A percentile compares a stretch with the other conserved stretches of the same genome.
Evolutionary conservation across 2,113 vertebrate species (phyloP).

Genomic region (Onychostruthus taczanowskii): DNA sequence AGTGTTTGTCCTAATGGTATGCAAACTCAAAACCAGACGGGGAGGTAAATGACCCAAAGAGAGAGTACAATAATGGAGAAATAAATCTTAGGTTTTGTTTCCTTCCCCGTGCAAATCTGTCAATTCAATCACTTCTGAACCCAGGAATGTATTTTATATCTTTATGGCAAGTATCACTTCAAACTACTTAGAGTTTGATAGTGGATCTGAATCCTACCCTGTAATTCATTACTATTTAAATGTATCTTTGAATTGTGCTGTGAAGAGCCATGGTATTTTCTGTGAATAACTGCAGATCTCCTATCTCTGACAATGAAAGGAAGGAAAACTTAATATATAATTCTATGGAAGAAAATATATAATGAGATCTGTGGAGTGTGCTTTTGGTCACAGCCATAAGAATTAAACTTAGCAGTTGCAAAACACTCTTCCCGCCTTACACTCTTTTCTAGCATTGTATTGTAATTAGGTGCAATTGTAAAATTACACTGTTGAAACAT

Average conservation of each 20-base stretch:
- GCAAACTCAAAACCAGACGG: slow-evolving; percentile 44
- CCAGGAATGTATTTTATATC: neutral
- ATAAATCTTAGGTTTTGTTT: neutral
- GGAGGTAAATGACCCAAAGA: neutral
- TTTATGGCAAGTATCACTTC: neutral
- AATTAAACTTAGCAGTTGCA: neutral
- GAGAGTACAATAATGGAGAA: neutral
- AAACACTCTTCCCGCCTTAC: neutral
- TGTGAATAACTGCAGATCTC: neutral
- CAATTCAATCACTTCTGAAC: neutral
- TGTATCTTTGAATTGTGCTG: neutral
- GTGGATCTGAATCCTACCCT: neutral
- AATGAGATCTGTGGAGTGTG: neutral
- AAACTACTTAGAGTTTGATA: neutral
- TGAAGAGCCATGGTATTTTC: neutral
- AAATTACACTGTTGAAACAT: neutral
- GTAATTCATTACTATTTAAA: neutral
- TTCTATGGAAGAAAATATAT: neutral
- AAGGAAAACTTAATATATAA: neutral
- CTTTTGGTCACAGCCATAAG: neutral
- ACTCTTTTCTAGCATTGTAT: neutral
- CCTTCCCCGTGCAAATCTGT: neutral
- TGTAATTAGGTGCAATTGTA: neutral
- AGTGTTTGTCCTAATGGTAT: slow-evolving; percentile 62
- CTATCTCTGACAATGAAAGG: neutral